phyloP scores from a whole-genome alignment of 2,888 invertebrate species.

The Chelonus formosanus region DNA sequence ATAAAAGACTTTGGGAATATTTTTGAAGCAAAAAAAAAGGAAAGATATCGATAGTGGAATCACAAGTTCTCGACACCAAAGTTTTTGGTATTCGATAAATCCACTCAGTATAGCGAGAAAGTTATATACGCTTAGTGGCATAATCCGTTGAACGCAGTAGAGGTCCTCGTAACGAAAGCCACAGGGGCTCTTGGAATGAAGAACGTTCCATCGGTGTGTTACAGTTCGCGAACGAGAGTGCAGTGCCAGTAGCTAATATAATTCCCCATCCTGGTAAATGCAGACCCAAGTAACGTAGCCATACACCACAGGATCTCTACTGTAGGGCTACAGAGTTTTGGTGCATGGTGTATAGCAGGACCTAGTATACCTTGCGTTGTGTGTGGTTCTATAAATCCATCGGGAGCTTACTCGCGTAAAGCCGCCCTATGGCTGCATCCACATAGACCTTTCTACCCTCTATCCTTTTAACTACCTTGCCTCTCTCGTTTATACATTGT shows the following conservation, averaged over 20 bases:
- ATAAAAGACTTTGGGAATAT: too few relatives aligned
- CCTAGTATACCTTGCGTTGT: constrained; percentile 45
- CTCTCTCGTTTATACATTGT: background rate
- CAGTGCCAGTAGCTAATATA: constrained; percentile 15
- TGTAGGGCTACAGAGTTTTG: constrained; percentile 50
- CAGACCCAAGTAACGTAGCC: constrained; percentile 35
- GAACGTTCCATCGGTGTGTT: constrained; percentile 44
- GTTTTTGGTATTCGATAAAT: constrained; percentile 36
- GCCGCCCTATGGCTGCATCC: constrained; percentile 63
- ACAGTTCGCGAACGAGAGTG: constrained; percentile 41
- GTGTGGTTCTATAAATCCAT: constrained; percentile 65
- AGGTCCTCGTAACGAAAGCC: constrained; percentile 43
- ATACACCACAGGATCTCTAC: constrained; percentile 33
- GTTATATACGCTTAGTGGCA: constrained; percentile 24
- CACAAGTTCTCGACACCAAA: constrained; percentile 13
- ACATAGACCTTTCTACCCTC: constrained; percentile 42
- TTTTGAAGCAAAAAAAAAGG: background rate
- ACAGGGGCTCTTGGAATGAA: constrained; percentile 43
- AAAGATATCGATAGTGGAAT: constrained; percentile 14
- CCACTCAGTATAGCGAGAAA: constrained; percentile 38
- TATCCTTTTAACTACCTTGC: constrained; percentile 6
- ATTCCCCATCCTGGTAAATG: constrained; percentile 22
- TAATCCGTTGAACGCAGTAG: constrained; percentile 45
- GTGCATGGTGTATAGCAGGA: constrained; percentile 58
- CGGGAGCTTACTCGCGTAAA: constrained; percentile 65